Base-by-base conservation (phyloP, 2,888 invertebrate genomes). In the Drosophila mayaguana region DNA sequence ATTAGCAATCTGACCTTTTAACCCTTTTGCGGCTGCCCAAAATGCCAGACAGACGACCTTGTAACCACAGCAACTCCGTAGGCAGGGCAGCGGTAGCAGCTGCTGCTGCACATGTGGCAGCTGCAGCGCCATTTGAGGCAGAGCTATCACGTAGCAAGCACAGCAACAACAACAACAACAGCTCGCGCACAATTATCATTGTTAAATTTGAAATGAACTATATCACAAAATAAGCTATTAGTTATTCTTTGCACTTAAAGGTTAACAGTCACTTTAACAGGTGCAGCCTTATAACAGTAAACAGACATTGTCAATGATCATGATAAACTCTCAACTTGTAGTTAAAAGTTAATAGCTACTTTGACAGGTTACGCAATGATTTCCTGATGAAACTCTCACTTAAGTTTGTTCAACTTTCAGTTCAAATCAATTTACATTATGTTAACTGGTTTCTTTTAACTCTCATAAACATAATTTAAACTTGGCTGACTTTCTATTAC, bases 1-100 rank as follows among this genome's bases (percentile, higher is more conserved):
- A 84, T 84, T 88, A 88, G 84, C 78, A 84, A 84, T 84, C 72
- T 84, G 84, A 84, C 84, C 84, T 88, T 88, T 84, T 84, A 88
- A 84, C 86, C 84, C 79, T 78, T 76, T 64, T 68, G 71, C 72
- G 75, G 69, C 77, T 67, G 46, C 55, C 67, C 63, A 59, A 63
- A 68, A 66, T 46, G 63, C 53, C 67, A 72, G 68, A 67, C 72
- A 61, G 64, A 56, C 86, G 84, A 84, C 88, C 84, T 88, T 84
- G 84, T 84, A 88, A 84, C 84, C 84, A 84, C 84, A 88, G 84
- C 73, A 76, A 79, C 78, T 56, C 25, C 64, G 73, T 64, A 38
- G 53, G 40, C 28, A n/a, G 61, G 32, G 54, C 40, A 50, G 50
- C 38, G 32, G 54, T 25, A 50, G 50, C 38, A 25, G 25, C 45